Percentiles rank a stretch among this genome's conserved stretches.
Conservation (phyloP, 2,888 invertebrate genomes). For the Rhamnusium bicolor region DNA sequence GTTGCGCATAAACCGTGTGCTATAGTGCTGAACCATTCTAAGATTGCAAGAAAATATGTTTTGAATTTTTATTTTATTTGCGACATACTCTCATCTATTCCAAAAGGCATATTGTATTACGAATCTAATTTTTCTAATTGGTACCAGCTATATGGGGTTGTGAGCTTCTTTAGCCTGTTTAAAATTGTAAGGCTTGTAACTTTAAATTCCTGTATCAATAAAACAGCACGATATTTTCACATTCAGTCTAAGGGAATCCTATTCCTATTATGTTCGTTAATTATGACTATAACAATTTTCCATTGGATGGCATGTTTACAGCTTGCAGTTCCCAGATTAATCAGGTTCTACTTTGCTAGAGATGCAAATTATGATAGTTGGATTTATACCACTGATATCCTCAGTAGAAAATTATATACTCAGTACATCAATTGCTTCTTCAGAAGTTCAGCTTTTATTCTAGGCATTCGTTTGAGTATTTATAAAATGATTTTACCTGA, state of each 20-base stretch:
- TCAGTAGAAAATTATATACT: background rate
- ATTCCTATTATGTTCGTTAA: slow-evolving; percentile 8
- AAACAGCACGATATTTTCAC: background rate
- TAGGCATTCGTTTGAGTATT: slow-evolving; percentile 27
- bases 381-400: background rate
- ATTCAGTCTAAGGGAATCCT: background rate
- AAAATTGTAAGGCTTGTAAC: slow-evolving; percentile 30
- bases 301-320: slow-evolving; percentile 45
- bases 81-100: slow-evolving; percentile 46
- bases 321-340: slow-evolving; percentile 38
- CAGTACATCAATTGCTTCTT: slow-evolving; percentile 44
- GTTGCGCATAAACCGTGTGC: slow-evolving; percentile 36
- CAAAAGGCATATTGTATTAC: slow-evolving; percentile 25
- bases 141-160: background rate
- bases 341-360: slow-evolving; percentile 2
- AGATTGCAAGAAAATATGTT: slow-evolving; percentile 45
- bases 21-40: slow-evolving; percentile 11
- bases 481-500: slow-evolving; percentile 21
- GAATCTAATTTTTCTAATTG: background rate
- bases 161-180: slow-evolving; percentile 21
- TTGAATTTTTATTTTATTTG: slow-evolving; percentile 43
- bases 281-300: slow-evolving; percentile 9
- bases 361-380: slow-evolving; percentile 26
- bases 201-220: background rate
- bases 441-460: slow-evolving; percentile 41